Base-by-base conservation (phyloP, 92 coral and sea anemone species). In the Scolanthus callimorphus region DNA sequence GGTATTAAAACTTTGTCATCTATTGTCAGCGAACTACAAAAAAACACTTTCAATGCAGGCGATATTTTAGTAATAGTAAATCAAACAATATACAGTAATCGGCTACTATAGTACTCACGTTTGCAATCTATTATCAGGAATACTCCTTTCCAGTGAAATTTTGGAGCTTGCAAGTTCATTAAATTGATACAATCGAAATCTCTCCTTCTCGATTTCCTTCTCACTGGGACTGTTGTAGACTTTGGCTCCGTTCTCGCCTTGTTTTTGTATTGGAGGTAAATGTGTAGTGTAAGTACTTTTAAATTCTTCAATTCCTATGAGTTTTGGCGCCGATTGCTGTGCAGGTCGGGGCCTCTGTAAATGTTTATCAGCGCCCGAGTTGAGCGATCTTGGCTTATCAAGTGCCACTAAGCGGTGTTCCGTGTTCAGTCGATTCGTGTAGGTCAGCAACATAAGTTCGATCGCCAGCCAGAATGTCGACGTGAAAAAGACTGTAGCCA, bases 141-240 rank as follows among this genome's bases (percentile, higher is more conserved):
- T 94, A 24, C 74, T 51, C 50, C 99, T 60, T 43, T 84, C 82
- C 43, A 88, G 59, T 10, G 97, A 83, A 34, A 88, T 84, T 69
- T 89, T 94, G 2, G 95, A 78, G 62, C 99, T 94, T 41, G 90
- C 90, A 41, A 84, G 39, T 69, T 84, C 94, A 50, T 94, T 94
- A 57, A 94, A 94, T 37, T 90, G 88, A 47, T 88, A 85, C 55
- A 85, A 81, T 25, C 54, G 70, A 43, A 84, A 89, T 6, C 79
- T 82, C 39, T 69, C 72, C 22, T 80, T 76, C 31, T 88, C 84
- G 27, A 46, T 53, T 47, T 63, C 86, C 29, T 26, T 52, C 46
- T 67, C 75, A n/a, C 73, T 61, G 0, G 70, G 71, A 20, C 74
- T 57, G 21, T 82, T 82, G 17, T 48, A 57, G 0, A 74, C 92